Percentiles rank a stretch among this genome's conserved stretches.
Evolutionary conservation across 1,140 invertebrate genomes (phyloP).

Genomic region (Philopotamus ludificatus): DNA sequence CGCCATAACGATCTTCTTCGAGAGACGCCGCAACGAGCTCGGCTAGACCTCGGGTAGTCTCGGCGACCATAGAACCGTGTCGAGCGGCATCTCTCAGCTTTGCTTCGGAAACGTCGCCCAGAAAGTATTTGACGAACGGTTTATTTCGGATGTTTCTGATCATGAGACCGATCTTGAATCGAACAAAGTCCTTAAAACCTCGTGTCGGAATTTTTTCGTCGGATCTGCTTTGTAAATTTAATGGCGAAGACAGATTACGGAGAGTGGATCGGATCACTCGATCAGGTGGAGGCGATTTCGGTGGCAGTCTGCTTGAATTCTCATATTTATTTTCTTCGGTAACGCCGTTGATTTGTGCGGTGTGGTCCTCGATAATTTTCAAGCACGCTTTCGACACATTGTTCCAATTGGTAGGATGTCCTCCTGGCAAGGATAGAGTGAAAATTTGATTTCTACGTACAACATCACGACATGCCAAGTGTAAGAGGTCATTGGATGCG

Average conservation of each 20-base stretch:
- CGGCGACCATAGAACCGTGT: slow-evolving; percentile 68
- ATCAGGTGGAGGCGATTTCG: slow-evolving; percentile 42
- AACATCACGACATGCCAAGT: slow-evolving; percentile 60
- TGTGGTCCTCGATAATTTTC: slow-evolving; percentile 61
- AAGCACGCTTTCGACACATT: slow-evolving; percentile 62
- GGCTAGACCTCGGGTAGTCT: slow-evolving; percentile 69
- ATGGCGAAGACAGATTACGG: slow-evolving; percentile 51
- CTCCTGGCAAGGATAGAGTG: slow-evolving; percentile 71
- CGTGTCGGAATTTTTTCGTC: neutral
- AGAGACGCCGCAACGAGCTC: slow-evolving; percentile 66
- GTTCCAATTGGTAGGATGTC: slow-evolving; percentile 80
- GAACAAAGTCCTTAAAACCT: slow-evolving; percentile 47
- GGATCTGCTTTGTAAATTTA: too few relatives aligned
- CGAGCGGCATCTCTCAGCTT: slow-evolving; percentile 63
- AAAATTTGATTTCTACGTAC: slow-evolving; percentile 63
- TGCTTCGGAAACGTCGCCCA: slow-evolving; percentile 67
- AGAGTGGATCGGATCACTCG: slow-evolving; percentile 47
- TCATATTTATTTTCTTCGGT: slow-evolving; percentile 50
- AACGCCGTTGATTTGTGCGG: slow-evolving; percentile 59
- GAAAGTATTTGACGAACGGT: slow-evolving; percentile 68
- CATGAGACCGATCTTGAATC: slow-evolving; percentile 47
- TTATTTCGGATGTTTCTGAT: slow-evolving; percentile 53
- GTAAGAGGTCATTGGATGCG: slow-evolving; percentile 67
- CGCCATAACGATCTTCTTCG: slow-evolving; percentile 74
- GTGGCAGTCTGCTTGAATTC: slow-evolving; percentile 39